Evolutionary conservation across 2,888 invertebrate genomes (phyloP), one percentile per base, ranked within the genome.

Genomic region (Silvanus unidentatus): DNA sequence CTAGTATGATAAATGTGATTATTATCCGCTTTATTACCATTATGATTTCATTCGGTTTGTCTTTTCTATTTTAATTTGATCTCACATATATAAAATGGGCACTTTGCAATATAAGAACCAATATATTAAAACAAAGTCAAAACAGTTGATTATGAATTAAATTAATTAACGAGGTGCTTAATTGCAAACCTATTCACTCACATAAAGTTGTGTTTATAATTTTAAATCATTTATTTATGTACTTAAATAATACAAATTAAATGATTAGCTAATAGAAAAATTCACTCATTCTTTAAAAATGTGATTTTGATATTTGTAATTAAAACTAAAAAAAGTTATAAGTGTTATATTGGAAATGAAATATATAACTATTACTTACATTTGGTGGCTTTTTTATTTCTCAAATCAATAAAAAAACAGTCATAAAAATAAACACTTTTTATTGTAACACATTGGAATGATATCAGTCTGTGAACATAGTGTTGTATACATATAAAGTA

Each of bases 301-400:
- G 45, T 46, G 45, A 46, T 46, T 46, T 42, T 46, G 42, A 46
- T 46, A 46, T 42, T 46, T 46, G 45, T 46, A 41, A 38, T 16
- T 40, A 35, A 44, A 35, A n/a, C n/a, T n/a, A n/a, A 44, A 40
- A 42, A 46, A 42, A 39, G 42, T 46, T 42, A 39, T 42, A 46
- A 42, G 42, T 46, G 42, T 46, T 46, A 44, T 42, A 37, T 39
- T 36, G 43, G 39, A 40, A 32, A 32, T 32, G 12, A 32, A 32
- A 32, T 32, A 32, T 32, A 32, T 32, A 32, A 32, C 32, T 32
- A 32, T 32, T 22, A 22, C 4, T 32, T 32, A 32, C 3, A 9
- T 32, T 5, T 4, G n/a, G 32, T 12, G 32, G 32, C n/a, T 32
- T 32, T 32, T 9, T 9, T 9, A 32, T 32, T 32, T 32, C 32